These are phyloP conservation scores for Eulimnadia texana DNA, from an alignment of 1,140 invertebrate species.

Conservation along the genomic window DNA sequence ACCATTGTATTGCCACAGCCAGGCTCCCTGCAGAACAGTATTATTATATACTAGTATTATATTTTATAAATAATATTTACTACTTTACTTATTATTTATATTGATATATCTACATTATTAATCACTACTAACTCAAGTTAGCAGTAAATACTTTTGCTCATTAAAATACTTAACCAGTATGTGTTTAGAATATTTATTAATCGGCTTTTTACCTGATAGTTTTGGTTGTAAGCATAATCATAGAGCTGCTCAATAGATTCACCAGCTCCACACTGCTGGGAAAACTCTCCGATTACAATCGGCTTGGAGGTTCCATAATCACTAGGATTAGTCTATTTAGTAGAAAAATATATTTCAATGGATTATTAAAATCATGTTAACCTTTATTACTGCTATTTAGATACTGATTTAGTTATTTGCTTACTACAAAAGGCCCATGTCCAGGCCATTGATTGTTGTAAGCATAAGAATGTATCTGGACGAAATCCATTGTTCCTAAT, in stretches of 20 bases:
- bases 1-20: slow-evolving; percentile 27
- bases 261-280: slow-evolving; percentile 21
- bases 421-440: slow-evolving; percentile 27
- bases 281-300: slow-evolving; percentile 31
- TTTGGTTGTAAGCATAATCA: slow-evolving; percentile 26
- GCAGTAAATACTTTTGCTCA: too few species aligned
- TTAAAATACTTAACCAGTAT: too few species aligned
- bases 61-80: background rate
- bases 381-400: background rate
- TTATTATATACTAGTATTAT: background rate
- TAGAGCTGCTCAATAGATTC: slow-evolving; percentile 24
- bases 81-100: too few species aligned
- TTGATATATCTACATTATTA: too few species aligned
- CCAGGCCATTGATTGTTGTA: slow-evolving; percentile 24
- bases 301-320: slow-evolving; percentile 27
- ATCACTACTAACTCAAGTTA: too few species aligned
- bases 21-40: slow-evolving; percentile 21
- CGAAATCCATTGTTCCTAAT: slow-evolving; percentile 25
- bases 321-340: background rate
- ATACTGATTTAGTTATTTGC: too few species aligned
- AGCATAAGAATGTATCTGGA: slow-evolving; percentile 28
- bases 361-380: background rate
- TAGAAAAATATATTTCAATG: background rate
- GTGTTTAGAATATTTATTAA: background rate
- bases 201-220: slow-evolving; percentile 23